These are phyloP conservation scores for Pituophis catenifer DNA, from an alignment of 2,113 vertebrate genomes.

Conservation along the genomic window DNA sequence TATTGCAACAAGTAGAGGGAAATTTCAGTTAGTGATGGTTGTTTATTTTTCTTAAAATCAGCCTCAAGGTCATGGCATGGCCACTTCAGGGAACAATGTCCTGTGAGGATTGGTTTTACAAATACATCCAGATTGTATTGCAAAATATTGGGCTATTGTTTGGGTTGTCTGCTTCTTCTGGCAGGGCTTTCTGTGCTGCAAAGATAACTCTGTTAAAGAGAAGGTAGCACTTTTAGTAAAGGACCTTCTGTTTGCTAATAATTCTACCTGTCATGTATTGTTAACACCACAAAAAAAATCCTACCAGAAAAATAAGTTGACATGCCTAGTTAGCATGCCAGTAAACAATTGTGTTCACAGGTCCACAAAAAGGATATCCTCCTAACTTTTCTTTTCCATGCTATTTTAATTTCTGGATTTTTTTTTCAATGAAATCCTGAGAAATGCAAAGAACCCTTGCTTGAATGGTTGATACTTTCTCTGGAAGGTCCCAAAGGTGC, in stretches of 20 bases:
- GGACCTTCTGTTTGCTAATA: neutral
- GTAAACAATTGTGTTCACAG: conserved; percentile 13
- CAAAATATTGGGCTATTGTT: neutral
- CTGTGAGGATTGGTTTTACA: neutral
- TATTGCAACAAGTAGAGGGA: neutral
- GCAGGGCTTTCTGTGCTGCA: neutral
- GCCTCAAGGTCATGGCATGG: neutral
- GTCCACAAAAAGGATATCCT: conserved; percentile 19
- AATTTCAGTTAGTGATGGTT: neutral
- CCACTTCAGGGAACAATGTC: neutral
- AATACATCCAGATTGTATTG: neutral
- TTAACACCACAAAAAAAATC: neutral
- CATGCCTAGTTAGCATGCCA: neutral
- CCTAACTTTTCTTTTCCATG: conserved; percentile 26
- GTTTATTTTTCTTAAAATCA: neutral
- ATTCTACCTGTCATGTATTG: neutral
- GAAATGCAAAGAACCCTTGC: conserved; percentile 24
- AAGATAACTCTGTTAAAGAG: neutral
- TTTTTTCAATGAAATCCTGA: neutral
- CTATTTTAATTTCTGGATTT: neutral
- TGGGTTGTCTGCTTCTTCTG: neutral
- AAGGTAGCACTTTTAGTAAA: neutral
- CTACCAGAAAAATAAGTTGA: neutral
- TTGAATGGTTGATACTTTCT: neutral
- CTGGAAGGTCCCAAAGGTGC: neutral